Evolutionary conservation across 2,113 vertebrate species (phyloP).

Genomic region (Rissa tridactyla): DNA sequence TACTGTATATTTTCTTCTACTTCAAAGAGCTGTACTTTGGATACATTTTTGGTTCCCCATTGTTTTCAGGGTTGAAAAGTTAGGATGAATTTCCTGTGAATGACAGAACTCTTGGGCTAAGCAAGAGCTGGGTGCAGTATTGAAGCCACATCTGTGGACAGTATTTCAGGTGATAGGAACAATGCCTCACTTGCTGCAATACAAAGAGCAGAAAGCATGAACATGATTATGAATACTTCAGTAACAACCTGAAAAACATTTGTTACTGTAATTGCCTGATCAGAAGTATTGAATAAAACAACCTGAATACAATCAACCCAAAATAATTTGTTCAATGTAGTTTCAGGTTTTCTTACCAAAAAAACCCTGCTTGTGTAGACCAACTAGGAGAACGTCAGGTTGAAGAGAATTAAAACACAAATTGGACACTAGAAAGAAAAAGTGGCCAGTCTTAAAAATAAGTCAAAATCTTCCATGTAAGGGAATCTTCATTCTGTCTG

Average conservation of each 20-base stretch:
- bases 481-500: neutral
- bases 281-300: neutral
- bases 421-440: neutral
- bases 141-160: conserved; percentile 3
- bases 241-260: neutral
- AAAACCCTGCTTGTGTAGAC: neutral
- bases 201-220: neutral
- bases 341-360: neutral
- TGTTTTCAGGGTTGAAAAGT: conserved; percentile 16
- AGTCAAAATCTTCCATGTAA: neutral
- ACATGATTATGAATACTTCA: neutral
- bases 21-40: conserved; percentile 11
- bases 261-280: neutral
- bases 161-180: neutral
- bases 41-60: neutral
- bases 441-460: neutral
- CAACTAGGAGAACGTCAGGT: neutral
- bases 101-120: neutral
- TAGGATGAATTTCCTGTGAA: conserved; percentile 30
- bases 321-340: neutral
- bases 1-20: neutral
- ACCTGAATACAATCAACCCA: neutral
- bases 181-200: neutral
- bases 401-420: neutral
- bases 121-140: neutral